Evolutionary conservation across 2,113 vertebrate genomes (phyloP).

Genomic region (Brachypteracias leptosomus): DNA sequence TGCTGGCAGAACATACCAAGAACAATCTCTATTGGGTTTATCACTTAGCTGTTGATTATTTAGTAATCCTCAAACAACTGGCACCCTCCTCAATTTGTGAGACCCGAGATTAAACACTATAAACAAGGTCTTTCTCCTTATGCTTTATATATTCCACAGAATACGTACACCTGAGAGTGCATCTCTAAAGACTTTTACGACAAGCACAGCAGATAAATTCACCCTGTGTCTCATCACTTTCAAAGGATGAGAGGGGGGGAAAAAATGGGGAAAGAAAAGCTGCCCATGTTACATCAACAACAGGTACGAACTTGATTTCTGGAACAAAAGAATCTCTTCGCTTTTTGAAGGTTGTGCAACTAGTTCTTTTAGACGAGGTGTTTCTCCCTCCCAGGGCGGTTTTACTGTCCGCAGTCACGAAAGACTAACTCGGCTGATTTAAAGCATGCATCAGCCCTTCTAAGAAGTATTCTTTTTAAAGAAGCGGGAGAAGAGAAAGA

Average conservation of each 20-base stretch:
- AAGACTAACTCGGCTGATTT: slow-evolving; percentile 2
- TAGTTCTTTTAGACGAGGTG: slow-evolving; percentile 47
- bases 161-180: neutral
- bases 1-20: neutral
- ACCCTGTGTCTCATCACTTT: neutral
- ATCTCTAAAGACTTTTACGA: neutral
- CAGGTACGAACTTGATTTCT: slow-evolving; percentile 75
- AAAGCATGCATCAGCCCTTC: neutral
- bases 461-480: neutral
- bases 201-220: neutral
- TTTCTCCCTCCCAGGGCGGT: slow-evolving; percentile 42
- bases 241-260: neutral
- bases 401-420: slow-evolving; percentile 43
- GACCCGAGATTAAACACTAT: neutral
- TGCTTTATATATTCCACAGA: neutral
- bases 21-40: neutral
- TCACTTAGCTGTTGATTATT: neutral
- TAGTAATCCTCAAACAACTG: neutral
- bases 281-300: slow-evolving; percentile 46
- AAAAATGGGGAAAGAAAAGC: neutral
- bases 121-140: neutral
- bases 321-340: slow-evolving; percentile 16
- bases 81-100: neutral
- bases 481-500: neutral
- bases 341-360: slow-evolving; percentile 70